Evolutionary conservation across 1,140 invertebrate species (phyloP).

Genomic region (Apis florea): DNA sequence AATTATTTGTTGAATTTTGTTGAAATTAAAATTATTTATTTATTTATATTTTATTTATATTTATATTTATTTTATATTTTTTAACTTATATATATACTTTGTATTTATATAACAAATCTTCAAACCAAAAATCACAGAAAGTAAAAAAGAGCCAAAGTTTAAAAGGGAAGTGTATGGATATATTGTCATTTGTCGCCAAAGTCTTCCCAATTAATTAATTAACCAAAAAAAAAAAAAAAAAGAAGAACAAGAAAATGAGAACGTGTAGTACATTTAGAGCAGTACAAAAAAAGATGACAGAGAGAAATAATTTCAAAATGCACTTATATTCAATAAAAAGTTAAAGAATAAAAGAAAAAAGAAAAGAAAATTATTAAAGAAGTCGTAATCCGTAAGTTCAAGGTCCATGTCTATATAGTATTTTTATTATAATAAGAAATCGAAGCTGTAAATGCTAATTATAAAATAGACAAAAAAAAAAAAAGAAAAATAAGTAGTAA

Average conservation of each 20-base stretch:
- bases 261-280: conserved; percentile 40
- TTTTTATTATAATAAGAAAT: conserved; percentile 45
- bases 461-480: neutral
- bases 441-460: conserved; percentile 36
- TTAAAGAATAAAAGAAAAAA: neutral
- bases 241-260: neutral
- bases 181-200: conserved; percentile 16
- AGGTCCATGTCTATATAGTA: conserved; percentile 43
- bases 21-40: neutral
- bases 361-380: neutral
- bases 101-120: neutral
- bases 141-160: neutral
- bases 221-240: too few species aligned
- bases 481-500: neutral
- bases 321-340: conserved; percentile 18
- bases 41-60: neutral
- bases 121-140: neutral
- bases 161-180: conserved; percentile 29
- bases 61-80: neutral
- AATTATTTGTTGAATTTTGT: too few species aligned
- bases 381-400: conserved; percentile 24
- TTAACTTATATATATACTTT: neutral
- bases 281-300: conserved; percentile 49
- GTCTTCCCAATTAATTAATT: conserved; percentile 44
- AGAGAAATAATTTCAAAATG: conserved; percentile 16